phyloP scores from a whole-genome alignment of 2,888 invertebrate genomes.

The Hemistola chrysoprasaria region DNA sequence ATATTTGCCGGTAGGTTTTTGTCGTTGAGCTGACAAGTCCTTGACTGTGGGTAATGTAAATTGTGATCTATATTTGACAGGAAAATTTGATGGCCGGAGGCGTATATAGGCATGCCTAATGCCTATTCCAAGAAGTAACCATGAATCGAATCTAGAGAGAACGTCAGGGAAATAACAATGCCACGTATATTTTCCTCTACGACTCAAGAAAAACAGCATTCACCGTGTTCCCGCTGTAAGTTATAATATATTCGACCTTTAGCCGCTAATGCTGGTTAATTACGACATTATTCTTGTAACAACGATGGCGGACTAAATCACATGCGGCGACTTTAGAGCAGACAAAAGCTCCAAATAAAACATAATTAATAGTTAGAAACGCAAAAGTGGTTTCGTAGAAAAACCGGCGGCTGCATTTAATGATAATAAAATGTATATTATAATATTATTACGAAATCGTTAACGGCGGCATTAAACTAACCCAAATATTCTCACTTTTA shows the following conservation, averaged over 20 bases:
- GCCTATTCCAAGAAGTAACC: constrained; percentile 31
- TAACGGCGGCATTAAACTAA: constrained; percentile 29
- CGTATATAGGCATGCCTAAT: neutral
- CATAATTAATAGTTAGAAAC: constrained; percentile 36
- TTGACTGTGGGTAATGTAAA: constrained; percentile 10
- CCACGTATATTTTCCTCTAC: constrained; percentile 28
- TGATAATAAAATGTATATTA: constrained; percentile 35
- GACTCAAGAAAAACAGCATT: constrained; percentile 27
- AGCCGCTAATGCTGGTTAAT: constrained; percentile 25
- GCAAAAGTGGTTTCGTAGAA: constrained; percentile 31
- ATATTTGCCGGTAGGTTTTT: neutral
- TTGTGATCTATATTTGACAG: constrained; percentile 13
- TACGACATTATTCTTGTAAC: constrained; percentile 39
- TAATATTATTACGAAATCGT: constrained; percentile 35
- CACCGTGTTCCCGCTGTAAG: constrained; percentile 20
- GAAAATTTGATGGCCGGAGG: constrained; percentile 15
- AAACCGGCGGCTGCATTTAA: constrained; percentile 32
- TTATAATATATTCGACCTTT: constrained; percentile 29
- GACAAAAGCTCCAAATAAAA: constrained; percentile 37
- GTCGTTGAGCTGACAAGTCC: constrained; percentile 5
- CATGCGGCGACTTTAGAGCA: constrained; percentile 22
- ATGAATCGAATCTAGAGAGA: constrained; percentile 33
- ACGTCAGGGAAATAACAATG: constrained; percentile 28
- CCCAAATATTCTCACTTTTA: constrained; percentile 41
- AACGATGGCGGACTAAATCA: constrained; percentile 35